These are phyloP conservation scores for Zaprionus davidi DNA, from an alignment of 1,140 invertebrate species.

Conservation along the genomic window DNA sequence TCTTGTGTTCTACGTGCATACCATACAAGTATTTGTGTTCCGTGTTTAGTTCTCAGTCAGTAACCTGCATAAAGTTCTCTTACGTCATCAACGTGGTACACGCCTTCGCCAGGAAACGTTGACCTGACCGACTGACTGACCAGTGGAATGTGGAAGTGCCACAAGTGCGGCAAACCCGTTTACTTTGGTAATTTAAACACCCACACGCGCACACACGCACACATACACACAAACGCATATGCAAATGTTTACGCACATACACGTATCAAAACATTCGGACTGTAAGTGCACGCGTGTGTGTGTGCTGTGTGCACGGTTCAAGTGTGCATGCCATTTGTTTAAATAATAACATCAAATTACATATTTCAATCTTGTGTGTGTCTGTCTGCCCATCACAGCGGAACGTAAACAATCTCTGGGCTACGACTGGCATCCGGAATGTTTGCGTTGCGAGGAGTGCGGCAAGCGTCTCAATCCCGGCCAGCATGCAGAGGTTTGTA, in stretches of 20 bases:
- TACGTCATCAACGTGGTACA: conserved; percentile 33
- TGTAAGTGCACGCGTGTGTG: not conserved
- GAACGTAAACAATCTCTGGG: conserved; percentile 95
- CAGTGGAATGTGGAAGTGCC: conserved; percentile 92
- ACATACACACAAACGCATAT: conserved; percentile 8
- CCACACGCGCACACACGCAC: conserved; percentile 22
- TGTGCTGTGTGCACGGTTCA: conserved; percentile 5
- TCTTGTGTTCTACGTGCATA: conserved; percentile 57
- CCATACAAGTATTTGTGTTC: conserved; percentile 54
- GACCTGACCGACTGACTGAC: conserved; percentile 45
- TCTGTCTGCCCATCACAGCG: conserved; percentile 86
- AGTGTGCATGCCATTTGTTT: conserved; percentile 55
- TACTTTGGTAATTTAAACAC: conserved; percentile 89
- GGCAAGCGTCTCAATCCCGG: conserved; percentile 95
- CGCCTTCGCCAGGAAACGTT: conserved; percentile 51
- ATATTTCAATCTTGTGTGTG: conserved; percentile 70
- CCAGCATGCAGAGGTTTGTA: conserved; percentile 92
- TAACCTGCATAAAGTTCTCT: conserved; percentile 52
- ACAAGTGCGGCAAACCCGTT: conserved; percentile 93
- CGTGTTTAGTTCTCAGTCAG: conserved; percentile 41
- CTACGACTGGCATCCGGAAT: conserved; percentile 97
- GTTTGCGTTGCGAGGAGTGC: conserved; percentile 95
- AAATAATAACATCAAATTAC: conserved; percentile 68
- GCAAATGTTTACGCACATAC: conserved; percentile 12
- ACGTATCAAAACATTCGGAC: not conserved